A percentile compares a stretch with the other conserved stretches of the same genome.
Conservation (phyloP, 2,797 vertebrate genomes). For the Dipus sagitta region DNA sequence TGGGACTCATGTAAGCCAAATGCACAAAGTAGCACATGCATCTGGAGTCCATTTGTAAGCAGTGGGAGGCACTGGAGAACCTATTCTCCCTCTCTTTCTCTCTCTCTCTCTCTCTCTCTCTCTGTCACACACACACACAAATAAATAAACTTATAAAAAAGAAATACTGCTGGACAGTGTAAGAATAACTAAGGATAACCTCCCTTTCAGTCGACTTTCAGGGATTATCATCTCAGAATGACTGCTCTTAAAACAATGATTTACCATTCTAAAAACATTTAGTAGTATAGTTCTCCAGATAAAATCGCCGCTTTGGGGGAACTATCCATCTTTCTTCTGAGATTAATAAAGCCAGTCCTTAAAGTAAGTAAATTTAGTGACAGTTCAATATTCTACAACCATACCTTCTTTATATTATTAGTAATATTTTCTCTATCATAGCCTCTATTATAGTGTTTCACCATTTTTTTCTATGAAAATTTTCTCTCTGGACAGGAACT, state of each 20-base stretch:
- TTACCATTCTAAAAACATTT: not conserved
- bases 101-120: too few species aligned
- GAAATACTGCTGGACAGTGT: not conserved
- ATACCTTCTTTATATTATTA: not conserved
- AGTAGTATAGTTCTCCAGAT: not conserved
- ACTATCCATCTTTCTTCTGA: not conserved
- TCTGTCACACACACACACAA: too few species aligned
- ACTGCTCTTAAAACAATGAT: not conserved
- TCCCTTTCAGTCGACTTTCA: not conserved
- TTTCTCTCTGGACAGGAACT: not conserved
- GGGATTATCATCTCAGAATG: not conserved
- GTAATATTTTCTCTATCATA: not conserved
- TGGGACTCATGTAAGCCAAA: too few species aligned
- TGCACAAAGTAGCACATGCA: too few species aligned
- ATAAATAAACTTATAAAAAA: too few species aligned
- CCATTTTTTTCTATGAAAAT: not conserved
- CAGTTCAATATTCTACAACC: not conserved
- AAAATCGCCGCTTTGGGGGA: not conserved
- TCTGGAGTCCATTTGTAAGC: too few species aligned
- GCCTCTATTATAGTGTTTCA: not conserved
- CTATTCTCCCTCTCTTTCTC: too few species aligned
- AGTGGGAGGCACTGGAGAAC: too few species aligned
- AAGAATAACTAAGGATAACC: not conserved
- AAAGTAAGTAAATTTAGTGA: not conserved
- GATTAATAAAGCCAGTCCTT: not conserved